phyloP scores from a whole-genome alignment of 92 coral and sea anemone genomes.

The Palythoa grandiflora region DNA sequence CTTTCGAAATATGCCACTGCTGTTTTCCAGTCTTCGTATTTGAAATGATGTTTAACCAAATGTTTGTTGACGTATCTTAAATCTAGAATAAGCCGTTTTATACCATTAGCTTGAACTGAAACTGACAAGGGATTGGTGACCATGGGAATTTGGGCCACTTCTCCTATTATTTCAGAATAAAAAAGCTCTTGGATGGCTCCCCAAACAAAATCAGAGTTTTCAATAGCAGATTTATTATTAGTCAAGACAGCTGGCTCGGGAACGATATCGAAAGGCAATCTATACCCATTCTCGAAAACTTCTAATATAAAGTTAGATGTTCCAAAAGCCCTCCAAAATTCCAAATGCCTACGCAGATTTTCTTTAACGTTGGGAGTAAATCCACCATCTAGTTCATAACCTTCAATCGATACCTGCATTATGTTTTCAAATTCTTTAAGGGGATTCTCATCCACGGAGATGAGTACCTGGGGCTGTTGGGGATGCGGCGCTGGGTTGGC shows the following conservation, averaged over 20 bases:
- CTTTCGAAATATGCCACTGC: not conserved
- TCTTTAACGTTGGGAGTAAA: slow-evolving; percentile 16
- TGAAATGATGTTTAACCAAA: not conserved
- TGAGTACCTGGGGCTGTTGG: not conserved
- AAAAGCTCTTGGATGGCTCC: slow-evolving; percentile 29
- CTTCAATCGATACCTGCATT: not conserved
- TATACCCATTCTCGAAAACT: slow-evolving; percentile 13
- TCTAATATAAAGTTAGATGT: slow-evolving; percentile 6
- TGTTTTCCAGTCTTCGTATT: slow-evolving; percentile 5
- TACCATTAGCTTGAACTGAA: not conserved
- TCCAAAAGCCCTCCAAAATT: slow-evolving; percentile 35
- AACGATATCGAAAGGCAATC: slow-evolving; percentile 10
- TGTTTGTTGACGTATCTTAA: not conserved
- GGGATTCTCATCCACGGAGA: not conserved
- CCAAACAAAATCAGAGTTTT: slow-evolving; percentile 8
- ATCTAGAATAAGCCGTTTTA: not conserved
- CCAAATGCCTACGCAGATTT: slow-evolving; percentile 2
- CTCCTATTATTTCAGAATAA: not conserved
- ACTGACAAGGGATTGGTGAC: slow-evolving; percentile 2
- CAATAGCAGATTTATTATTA: slow-evolving; percentile 12
- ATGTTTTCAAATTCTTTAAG: not conserved
- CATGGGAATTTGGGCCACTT: not conserved
- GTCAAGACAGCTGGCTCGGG: not conserved
- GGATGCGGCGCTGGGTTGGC: not conserved
- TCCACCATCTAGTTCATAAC: slow-evolving; percentile 3